A percentile compares a stretch with the other conserved stretches of the same genome.
Evolutionary conservation across 2,888 invertebrate genomes (phyloP).

Genomic region (Salticus scenicus): DNA sequence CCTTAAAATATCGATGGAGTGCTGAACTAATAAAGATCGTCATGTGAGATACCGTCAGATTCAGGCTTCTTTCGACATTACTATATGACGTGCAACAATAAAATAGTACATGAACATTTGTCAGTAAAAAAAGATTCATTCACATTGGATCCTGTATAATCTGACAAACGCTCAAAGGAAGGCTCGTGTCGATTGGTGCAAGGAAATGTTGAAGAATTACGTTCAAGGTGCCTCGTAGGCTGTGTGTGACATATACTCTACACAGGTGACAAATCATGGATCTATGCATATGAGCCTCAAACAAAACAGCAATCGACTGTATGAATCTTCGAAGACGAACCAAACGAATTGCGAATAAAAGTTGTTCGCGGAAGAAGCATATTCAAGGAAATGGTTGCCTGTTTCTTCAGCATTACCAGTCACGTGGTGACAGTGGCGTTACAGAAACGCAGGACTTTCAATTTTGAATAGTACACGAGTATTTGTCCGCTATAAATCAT

Average conservation of each 20-base stretch:
- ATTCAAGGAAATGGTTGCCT: slow-evolving; percentile 10
- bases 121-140: background rate
- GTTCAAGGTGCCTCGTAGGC: background rate
- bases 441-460: too few species aligned
- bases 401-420: slow-evolving; percentile 13
- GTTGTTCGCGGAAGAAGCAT: slow-evolving; percentile 22
- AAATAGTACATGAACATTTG: slow-evolving; percentile 2
- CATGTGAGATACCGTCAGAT: slow-evolving; percentile 16
- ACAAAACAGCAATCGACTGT: slow-evolving; percentile 15
- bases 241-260: background rate
- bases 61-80: background rate
- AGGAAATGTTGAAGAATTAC: background rate
- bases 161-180: slow-evolving; percentile 12
- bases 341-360: slow-evolving; percentile 2
- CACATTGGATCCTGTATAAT: background rate
- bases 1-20: slow-evolving; percentile 2
- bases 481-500: too few species aligned
- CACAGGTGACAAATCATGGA: slow-evolving; percentile 16
- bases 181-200: slow-evolving; percentile 2
- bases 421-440: too few species aligned
- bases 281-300: slow-evolving; percentile 12
- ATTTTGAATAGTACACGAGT: too few species aligned
- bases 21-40: background rate
- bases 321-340: background rate
- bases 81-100: background rate